Evolutionary conservation across 2,888 invertebrate genomes (phyloP).

Genomic region (Macropis europaea): DNA sequence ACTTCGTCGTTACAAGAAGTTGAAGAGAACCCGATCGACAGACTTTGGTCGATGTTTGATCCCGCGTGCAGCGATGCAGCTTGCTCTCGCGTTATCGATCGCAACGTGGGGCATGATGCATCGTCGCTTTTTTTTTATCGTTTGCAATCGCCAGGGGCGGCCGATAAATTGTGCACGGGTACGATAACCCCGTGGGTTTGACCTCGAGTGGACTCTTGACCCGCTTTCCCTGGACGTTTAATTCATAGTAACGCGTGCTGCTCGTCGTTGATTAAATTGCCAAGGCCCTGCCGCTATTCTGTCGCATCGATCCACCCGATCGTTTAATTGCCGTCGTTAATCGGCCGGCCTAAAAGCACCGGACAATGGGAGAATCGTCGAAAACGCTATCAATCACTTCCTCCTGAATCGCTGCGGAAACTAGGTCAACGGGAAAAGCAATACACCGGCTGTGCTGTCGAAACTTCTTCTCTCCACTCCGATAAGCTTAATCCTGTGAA

Average conservation of each 20-base stretch:
- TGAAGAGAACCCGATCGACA: no score
- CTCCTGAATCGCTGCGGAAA: neutral
- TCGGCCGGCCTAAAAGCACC: constrained; percentile 5
- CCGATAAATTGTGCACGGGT: no score
- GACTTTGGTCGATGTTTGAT: no score
- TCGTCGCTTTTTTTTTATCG: no score
- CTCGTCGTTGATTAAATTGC: constrained; percentile 43
- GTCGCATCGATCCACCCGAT: constrained; percentile 8
- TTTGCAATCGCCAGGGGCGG: no score
- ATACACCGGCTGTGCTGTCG: neutral
- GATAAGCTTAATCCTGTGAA: no score
- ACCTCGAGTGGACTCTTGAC: constrained; percentile 71
- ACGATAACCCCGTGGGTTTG: no score
- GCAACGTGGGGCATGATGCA: no score
- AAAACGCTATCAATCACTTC: constrained; percentile 23
- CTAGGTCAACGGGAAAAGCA: constrained; percentile 36
- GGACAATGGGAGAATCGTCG: constrained; percentile 7
- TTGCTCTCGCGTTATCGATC: no score
- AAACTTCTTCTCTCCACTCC: neutral
- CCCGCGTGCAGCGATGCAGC: no score
- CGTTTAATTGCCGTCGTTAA: constrained; percentile 30
- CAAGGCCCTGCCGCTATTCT: neutral
- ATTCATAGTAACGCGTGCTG: constrained; percentile 74
- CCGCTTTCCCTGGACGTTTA: constrained; percentile 74
- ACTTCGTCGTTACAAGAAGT: no score